Evolutionary conservation across 37 sponge, comb jelly and placozoan species (phyloP).

Genomic region (Halisarca cf. caerulea): DNA sequence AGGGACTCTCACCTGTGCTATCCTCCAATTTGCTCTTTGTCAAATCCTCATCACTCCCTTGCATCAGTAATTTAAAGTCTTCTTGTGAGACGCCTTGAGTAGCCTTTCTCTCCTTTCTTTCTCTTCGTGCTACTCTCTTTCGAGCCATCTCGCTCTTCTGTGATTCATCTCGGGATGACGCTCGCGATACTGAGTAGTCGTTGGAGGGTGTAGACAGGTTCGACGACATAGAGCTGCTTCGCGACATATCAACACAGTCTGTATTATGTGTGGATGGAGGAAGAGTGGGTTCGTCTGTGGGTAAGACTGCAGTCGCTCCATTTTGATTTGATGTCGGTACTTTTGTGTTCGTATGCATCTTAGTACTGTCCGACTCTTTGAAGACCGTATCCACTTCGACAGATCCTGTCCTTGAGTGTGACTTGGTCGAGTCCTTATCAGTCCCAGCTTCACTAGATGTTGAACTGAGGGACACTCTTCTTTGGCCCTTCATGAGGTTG

Average conservation of each 20-base stretch:
- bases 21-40: not conserved
- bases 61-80: not conserved
- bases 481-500: not conserved
- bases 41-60: not conserved
- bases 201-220: not conserved
- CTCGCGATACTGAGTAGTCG: not conserved
- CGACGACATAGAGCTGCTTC: not conserved
- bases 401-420: no score
- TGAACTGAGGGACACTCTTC: not conserved
- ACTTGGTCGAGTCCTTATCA: not conserved
- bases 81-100: constrained; percentile 9
- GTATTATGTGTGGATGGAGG: not conserved
- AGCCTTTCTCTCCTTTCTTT: constrained; percentile 3
- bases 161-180: not conserved
- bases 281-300: not conserved
- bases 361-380: not conserved
- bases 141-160: not conserved
- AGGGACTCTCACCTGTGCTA: constrained; percentile 4
- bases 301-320: not conserved
- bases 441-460: not conserved
- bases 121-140: not conserved
- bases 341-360: not conserved
- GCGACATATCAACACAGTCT: not conserved
- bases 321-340: not conserved
- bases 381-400: not conserved